These are phyloP conservation scores for Araneus ventricosus DNA, from an alignment of 1,140 invertebrate genomes.

Conservation along the genomic window DNA sequence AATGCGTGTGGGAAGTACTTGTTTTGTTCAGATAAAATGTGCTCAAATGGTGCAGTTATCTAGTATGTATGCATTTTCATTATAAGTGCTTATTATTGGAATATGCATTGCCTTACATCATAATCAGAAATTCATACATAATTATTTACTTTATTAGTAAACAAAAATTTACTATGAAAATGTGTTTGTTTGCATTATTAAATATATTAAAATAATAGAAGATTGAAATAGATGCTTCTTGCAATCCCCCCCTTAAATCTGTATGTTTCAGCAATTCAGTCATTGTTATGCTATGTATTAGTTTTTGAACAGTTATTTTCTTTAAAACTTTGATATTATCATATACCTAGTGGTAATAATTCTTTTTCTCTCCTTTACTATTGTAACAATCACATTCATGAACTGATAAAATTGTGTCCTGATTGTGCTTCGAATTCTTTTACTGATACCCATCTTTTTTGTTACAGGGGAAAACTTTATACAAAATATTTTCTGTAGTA, in stretches of 20 bases:
- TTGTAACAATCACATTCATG: background rate
- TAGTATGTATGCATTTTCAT: background rate
- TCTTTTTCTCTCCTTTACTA: background rate
- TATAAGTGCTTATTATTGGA: constrained; percentile 3
- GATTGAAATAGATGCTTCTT: background rate
- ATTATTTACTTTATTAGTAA: background rate
- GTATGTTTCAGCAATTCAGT: background rate
- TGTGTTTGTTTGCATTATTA: background rate
- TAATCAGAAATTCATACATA: background rate
- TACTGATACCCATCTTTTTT: background rate
- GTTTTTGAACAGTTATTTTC: background rate
- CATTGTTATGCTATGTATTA: background rate
- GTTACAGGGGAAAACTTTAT: constrained; percentile 44
- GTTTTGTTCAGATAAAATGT: background rate
- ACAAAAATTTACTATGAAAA: background rate
- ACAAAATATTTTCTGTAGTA: constrained; percentile 63
- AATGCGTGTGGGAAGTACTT: background rate
- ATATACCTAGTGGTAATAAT: background rate
- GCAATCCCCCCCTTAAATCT: background rate
- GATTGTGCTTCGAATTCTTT: background rate
- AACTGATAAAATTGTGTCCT: background rate
- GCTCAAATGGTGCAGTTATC: constrained; percentile 28
- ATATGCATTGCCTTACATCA: background rate
- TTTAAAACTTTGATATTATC: background rate
- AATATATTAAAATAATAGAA: background rate